A percentile compares a stretch with the other conserved stretches of the same genome.
phyloP scores from a whole-genome alignment of 1,140 invertebrate genomes.

The Pogonomyrmex barbatus region DNA sequence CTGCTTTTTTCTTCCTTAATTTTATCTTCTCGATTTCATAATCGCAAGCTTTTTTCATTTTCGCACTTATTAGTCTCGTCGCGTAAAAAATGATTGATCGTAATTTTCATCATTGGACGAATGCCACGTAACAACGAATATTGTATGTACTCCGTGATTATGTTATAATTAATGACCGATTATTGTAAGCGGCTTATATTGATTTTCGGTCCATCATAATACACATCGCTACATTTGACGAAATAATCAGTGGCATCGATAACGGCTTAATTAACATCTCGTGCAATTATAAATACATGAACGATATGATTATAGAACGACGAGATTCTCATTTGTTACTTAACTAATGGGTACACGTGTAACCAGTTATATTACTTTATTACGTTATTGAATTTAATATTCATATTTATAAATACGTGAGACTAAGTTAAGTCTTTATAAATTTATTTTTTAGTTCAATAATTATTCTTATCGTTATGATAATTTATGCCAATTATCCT shows the following conservation, averaged over 20 bases:
- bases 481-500: neutral
- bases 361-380: conserved; percentile 19
- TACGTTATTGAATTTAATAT: neutral
- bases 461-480: neutral
- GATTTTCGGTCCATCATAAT: conserved; percentile 58
- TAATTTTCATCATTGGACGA: conserved; percentile 48
- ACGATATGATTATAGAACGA: conserved; percentile 13
- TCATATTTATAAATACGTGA: neutral
- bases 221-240: conserved; percentile 56
- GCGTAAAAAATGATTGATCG: neutral
- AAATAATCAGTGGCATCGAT: conserved; percentile 62
- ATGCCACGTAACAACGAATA: conserved; percentile 48
- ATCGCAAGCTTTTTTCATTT: conserved; percentile 27
- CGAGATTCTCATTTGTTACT: conserved; percentile 32
- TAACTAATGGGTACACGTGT: conserved; percentile 33
- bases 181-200: conserved; percentile 61
- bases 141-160: conserved; percentile 25
- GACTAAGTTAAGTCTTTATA: neutral
- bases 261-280: conserved; percentile 61
- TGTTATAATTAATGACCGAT: conserved; percentile 55
- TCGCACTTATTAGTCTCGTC: conserved; percentile 29
- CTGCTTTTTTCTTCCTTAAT: neutral
- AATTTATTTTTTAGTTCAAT: neutral
- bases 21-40: neutral
- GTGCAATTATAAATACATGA: conserved; percentile 53